phyloP scores from a whole-genome alignment of 2,888 invertebrate species.

The Malacosoma neustria region DNA sequence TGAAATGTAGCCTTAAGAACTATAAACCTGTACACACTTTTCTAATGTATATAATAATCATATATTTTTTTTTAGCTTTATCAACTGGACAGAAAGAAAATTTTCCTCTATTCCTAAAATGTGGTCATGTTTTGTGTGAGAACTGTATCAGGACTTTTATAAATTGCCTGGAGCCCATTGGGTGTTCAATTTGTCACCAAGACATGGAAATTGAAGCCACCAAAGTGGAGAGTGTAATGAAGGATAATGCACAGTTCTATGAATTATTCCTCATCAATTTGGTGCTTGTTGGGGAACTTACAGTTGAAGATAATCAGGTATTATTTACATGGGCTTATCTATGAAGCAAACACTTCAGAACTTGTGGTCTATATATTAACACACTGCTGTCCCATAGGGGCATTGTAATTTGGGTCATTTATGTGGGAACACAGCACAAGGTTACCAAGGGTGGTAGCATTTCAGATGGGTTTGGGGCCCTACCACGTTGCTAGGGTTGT shows the following conservation, averaged over 20 bases:
- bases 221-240: constrained; percentile 22
- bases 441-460: no score
- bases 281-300: constrained; percentile 50
- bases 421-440: no score
- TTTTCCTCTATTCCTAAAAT: constrained; percentile 76
- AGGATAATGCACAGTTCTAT: constrained; percentile 32
- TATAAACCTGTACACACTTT: no score
- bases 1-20: no score
- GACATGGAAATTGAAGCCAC: constrained; percentile 29
- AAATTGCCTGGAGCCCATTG: constrained; percentile 50
- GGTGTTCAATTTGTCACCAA: constrained; percentile 63
- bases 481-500: no score
- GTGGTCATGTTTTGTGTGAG: constrained; percentile 81
- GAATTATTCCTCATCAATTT: constrained; percentile 49
- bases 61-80: constrained; percentile 27
- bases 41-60: no score
- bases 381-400: no score
- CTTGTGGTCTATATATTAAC: no score
- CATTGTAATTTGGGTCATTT: no score
- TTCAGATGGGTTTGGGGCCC: no score
- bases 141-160: constrained; percentile 66
- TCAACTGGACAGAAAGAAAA: constrained; percentile 30
- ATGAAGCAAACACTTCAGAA: no score
- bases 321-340: no score
- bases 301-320: constrained; percentile 37